Conservation (phyloP, 2,797 vertebrate genomes). For the Myiotriccus ornatus region DNA sequence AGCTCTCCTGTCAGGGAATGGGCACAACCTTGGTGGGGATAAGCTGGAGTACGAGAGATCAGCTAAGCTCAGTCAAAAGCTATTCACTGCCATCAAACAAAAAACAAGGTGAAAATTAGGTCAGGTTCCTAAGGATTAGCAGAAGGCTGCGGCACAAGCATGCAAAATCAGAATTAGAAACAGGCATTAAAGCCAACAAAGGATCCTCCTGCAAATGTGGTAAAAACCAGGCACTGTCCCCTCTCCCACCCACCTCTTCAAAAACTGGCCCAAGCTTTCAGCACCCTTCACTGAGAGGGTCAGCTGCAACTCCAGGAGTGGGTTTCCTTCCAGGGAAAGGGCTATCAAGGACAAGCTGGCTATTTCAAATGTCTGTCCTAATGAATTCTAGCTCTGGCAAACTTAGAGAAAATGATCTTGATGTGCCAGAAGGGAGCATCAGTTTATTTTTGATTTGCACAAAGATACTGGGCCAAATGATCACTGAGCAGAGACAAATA, state of each 20-base stretch:
- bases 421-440: background rate
- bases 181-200: background rate
- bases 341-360: background rate
- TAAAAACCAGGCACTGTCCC: background rate
- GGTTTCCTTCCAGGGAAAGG: background rate
- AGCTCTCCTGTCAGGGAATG: background rate
- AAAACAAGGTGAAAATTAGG: background rate
- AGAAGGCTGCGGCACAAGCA: background rate
- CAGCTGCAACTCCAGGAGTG: background rate
- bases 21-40: background rate
- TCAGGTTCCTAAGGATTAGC: background rate
- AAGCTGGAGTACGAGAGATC: background rate
- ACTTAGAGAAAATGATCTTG: rapidly evolving
- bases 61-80: background rate
- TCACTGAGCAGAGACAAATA: background rate
- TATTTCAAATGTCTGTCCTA: background rate
- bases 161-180: background rate
- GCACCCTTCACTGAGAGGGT: rapidly evolving
- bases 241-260: rapidly evolving
- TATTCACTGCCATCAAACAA: background rate
- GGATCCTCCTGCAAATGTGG: background rate
- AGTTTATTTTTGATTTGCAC: background rate
- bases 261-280: background rate
- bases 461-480: background rate
- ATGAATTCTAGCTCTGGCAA: background rate